Conservation (phyloP, 2,113 vertebrate genomes). For the Sapayoa aenigma region DNA sequence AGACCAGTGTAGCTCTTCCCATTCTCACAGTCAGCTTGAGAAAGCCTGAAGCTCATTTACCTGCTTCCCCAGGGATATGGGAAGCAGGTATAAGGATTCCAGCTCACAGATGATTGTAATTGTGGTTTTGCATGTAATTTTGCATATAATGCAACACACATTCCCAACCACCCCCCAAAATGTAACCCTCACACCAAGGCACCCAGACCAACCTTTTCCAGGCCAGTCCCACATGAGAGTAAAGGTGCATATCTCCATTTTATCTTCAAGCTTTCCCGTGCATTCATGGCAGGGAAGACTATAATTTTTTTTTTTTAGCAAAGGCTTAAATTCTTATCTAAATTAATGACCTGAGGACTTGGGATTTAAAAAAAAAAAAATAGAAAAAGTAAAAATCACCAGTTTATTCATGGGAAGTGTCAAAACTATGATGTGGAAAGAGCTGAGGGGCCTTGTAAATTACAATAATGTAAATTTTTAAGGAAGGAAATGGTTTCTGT, state of each 20-base stretch:
- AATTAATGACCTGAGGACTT: not conserved
- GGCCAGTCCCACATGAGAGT: not conserved
- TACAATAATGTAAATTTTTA: not conserved
- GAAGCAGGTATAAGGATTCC: not conserved
- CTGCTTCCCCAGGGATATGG: not conserved
- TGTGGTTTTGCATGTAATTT: not conserved
- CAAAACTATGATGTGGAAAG: not conserved
- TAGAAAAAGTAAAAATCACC: not conserved
- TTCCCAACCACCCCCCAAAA: rapidly evolving
- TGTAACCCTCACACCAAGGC: not conserved
- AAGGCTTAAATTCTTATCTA: not conserved
- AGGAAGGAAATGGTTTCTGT: not conserved
- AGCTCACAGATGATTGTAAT: not conserved
- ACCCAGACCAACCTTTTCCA: not conserved
- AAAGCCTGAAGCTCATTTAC: not conserved
- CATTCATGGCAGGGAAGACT: too few relatives aligned
- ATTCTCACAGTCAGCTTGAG: not conserved
- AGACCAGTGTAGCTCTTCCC: not conserved
- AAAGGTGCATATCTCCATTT: not conserved
- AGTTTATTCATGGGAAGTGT: not conserved
- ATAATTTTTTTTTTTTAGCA: not conserved
- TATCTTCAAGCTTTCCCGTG: not conserved
- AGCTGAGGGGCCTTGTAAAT: not conserved
- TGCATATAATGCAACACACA: not conserved
- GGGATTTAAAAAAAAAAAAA: not conserved